Percentiles rank a stretch among this genome's conserved stretches.
Conservation (phyloP, 2,113 vertebrate species). For the Cacatua alba region DNA sequence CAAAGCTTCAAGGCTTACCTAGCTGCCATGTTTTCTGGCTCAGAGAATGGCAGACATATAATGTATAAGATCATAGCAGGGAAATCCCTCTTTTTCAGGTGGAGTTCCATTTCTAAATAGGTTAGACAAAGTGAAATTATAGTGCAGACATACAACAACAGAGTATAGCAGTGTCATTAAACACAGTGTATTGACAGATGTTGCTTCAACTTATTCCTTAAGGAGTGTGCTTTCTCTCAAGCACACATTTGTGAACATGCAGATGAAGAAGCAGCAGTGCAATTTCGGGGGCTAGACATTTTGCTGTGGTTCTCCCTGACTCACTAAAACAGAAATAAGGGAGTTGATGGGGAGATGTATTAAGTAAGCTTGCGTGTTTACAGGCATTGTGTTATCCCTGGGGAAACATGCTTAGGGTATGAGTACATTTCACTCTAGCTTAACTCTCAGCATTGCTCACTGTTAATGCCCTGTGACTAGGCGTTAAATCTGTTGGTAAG, state of each 20-base stretch:
- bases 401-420: not conserved
- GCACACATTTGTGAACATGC: not conserved
- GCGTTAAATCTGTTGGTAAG: not conserved
- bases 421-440: not conserved
- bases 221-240: not conserved
- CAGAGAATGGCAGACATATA: not conserved
- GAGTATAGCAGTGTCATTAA: not conserved
- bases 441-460: not conserved
- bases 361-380: not conserved
- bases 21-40: not conserved
- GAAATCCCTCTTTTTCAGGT: not conserved
- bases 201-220: not conserved
- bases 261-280: not conserved
- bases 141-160: not conserved
- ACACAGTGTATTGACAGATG: not conserved
- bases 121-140: not conserved
- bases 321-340: not conserved
- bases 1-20: not conserved
- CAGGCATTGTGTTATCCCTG: not conserved
- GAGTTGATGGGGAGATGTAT: not conserved
- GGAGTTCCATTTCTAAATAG: not conserved
- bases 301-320: not conserved
- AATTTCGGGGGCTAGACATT: rapidly evolving
- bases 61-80: not conserved
- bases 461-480: not conserved